These are phyloP conservation scores for Fregetta grallaria DNA, from an alignment of 2,113 vertebrate genomes.

Conservation along the genomic window DNA sequence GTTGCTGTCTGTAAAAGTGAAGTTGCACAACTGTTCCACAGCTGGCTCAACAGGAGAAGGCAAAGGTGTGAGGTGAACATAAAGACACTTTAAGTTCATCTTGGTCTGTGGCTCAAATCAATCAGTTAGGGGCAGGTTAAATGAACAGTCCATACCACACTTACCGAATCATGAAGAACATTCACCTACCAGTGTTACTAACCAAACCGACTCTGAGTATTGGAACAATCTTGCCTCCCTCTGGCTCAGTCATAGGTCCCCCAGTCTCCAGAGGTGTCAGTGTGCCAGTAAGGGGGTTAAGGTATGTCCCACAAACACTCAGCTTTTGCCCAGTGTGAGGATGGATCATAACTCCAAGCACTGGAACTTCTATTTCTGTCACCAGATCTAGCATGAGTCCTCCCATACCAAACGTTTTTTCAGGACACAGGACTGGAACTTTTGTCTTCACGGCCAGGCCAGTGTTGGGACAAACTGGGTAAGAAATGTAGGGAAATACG, in stretches of 20 bases:
- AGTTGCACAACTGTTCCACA: neutral
- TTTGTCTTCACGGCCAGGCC: constrained; percentile 61
- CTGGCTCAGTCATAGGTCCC: constrained; percentile 79
- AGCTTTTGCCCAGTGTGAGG: constrained; percentile 80
- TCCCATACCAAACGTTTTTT: constrained; percentile 74
- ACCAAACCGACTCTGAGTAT: constrained; percentile 82
- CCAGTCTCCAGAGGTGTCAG: constrained; percentile 82
- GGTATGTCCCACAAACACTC: constrained; percentile 80
- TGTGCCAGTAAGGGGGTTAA: constrained; percentile 81
- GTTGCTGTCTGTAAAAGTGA: neutral
- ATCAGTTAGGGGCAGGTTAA: neutral
- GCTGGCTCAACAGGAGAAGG: neutral
- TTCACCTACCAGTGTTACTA: constrained; percentile 78
- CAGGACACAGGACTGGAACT: constrained; percentile 72
- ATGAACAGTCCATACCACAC: neutral
- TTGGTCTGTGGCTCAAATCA: neutral
- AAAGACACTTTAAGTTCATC: neutral
- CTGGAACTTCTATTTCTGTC: constrained; percentile 83
- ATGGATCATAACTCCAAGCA: constrained; percentile 85
- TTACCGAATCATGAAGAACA: too few relatives aligned
- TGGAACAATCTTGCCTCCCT: constrained; percentile 75
- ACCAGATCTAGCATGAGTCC: constrained; percentile 81
- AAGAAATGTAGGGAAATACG: constrained; percentile 82
- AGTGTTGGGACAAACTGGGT: constrained; percentile 72
- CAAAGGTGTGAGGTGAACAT: neutral